Percentiles rank a stretch among this genome's conserved stretches.
Evolutionary conservation across 2,888 invertebrate species (phyloP).

Genomic region (Sphaeridia pumilis): DNA sequence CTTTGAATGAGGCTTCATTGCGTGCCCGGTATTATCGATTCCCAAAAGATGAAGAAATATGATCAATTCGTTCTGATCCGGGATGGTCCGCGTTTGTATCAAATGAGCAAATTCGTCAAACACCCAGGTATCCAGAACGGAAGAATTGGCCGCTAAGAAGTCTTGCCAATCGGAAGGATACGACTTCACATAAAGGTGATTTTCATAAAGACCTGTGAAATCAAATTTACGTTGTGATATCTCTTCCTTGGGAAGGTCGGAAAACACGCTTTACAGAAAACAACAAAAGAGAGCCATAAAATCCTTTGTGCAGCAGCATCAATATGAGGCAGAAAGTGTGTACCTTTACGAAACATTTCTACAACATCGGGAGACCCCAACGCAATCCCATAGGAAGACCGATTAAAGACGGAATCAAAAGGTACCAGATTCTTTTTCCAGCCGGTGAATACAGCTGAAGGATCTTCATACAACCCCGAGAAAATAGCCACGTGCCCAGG

Average conservation of each 20-base stretch:
- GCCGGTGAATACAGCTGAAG: conserved; percentile 72
- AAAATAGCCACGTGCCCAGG: conserved; percentile 95
- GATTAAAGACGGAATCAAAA: conserved; percentile 93
- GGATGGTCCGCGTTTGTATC: conserved; percentile 45
- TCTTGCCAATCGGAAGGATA: conserved; percentile 60
- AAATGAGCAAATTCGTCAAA: conserved; percentile 61
- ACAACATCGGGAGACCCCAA: conserved; percentile 96
- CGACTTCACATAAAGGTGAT: conserved; percentile 40
- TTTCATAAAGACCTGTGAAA: background rate
- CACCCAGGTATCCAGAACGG: conserved; percentile 76
- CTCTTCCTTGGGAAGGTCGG: too few species aligned
- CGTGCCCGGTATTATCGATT: conserved; percentile 89
- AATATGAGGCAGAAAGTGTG: background rate
- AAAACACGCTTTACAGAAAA: too few species aligned
- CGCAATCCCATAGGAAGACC: conserved; percentile 69
- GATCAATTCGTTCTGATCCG: conserved; percentile 45
- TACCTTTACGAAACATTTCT: conserved; percentile 74
- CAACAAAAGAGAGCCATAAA: too few species aligned
- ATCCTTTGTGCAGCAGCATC: too few species aligned
- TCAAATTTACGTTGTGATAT: too few species aligned
- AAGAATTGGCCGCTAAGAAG: conserved; percentile 52
- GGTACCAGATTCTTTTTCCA: conserved; percentile 97
- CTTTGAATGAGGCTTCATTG: conserved; percentile 72
- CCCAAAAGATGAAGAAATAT: conserved; percentile 89
- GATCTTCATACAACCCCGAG: conserved; percentile 95